Conservation (phyloP, 2,113 vertebrate species). For the Crotalus horridus region DNA sequence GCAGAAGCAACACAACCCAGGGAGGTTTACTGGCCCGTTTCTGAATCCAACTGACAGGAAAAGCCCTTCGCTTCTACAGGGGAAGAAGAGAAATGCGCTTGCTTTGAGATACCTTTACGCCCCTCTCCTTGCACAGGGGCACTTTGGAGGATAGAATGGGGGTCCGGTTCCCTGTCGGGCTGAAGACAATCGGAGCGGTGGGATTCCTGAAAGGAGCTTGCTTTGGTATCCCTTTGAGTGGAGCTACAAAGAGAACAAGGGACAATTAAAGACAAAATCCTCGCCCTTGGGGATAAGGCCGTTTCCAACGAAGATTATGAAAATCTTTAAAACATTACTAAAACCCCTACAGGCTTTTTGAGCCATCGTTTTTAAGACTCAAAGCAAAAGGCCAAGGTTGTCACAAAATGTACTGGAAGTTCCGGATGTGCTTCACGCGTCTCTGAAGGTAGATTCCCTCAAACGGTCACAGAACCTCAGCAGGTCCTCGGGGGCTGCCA, state of each 20-base stretch:
- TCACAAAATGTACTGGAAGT: not conserved
- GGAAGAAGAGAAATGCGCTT: not conserved
- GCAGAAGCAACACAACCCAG: fast-evolving
- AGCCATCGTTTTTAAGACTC: not conserved
- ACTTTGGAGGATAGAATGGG: constrained; percentile 88
- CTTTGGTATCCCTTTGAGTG: constrained; percentile 96
- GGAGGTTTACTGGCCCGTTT: not conserved
- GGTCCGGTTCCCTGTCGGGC: constrained; percentile 88
- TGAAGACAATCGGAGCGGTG: constrained; percentile 91
- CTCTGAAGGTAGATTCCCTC: not conserved
- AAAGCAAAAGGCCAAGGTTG: not conserved
- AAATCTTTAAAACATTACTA: not conserved
- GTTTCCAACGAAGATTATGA: fast-evolving
- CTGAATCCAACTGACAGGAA: fast-evolving
- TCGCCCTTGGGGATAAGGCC: not conserved
- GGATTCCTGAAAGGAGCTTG: constrained; percentile 92
- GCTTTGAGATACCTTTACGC: constrained; percentile 82
- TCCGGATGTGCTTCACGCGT: not conserved
- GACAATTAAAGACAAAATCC: not conserved
- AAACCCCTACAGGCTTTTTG: no score
- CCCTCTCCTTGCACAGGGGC: constrained; percentile 90
- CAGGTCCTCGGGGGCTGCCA: no score
- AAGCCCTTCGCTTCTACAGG: not conserved
- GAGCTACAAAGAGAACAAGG: constrained; percentile 71
- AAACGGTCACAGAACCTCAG: not conserved